phyloP scores from a whole-genome alignment of 2,888 invertebrate genomes.

The Cremastinae sp. region DNA sequence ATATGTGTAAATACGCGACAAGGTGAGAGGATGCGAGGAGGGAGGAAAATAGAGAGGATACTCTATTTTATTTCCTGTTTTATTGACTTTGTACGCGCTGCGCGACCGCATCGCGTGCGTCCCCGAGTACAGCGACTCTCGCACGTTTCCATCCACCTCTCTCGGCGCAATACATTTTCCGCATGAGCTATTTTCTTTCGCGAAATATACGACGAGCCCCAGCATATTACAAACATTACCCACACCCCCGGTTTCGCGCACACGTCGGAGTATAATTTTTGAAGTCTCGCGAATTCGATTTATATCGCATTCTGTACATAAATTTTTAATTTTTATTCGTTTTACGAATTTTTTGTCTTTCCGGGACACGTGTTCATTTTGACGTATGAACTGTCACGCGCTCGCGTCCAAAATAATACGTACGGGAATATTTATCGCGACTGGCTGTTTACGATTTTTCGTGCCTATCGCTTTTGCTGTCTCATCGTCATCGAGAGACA shows the following conservation, averaged over 20 bases:
- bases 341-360: background rate
- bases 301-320: too few relatives aligned
- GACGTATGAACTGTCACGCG: conserved; percentile 3
- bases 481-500: background rate
- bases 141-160: conserved; percentile 5
- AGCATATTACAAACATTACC: conserved; percentile 17
- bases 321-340: too few relatives aligned
- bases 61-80: conserved; percentile 59
- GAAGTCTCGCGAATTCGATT: too few relatives aligned
- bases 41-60: conserved; percentile 25
- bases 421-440: conserved; percentile 15
- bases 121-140: conserved; percentile 49
- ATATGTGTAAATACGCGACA: conserved; percentile 21
- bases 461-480: background rate
- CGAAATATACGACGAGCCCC: conserved; percentile 1
- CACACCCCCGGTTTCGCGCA: too few relatives aligned
- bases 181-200: conserved; percentile 52
- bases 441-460: conserved; percentile 22
- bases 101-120: conserved; percentile 37
- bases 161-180: conserved; percentile 39
- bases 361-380: background rate
- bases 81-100: conserved; percentile 56
- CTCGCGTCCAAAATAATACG: background rate
- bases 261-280: too few relatives aligned
- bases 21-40: background rate